A percentile compares a stretch with the other conserved stretches of the same genome.
Evolutionary conservation across 1,140 invertebrate species (phyloP).

Genomic region (Meloidogyne exigua): DNA sequence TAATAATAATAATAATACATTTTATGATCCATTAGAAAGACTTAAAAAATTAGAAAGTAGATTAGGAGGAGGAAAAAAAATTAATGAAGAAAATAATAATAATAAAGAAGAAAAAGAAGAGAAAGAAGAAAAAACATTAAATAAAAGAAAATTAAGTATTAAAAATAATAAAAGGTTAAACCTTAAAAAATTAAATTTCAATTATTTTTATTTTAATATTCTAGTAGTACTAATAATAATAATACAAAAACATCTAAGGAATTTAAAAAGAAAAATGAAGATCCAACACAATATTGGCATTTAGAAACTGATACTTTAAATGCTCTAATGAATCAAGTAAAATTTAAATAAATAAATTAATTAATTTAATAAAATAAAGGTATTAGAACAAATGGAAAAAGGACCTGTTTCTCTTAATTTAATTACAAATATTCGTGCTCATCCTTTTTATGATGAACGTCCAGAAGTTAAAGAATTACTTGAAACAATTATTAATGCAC

Average conservation of each 20-base stretch:
- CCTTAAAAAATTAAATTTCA: no score
- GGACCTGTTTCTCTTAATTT: slow-evolving; percentile 60
- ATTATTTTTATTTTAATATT: no score
- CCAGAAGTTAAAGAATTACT: slow-evolving; percentile 63
- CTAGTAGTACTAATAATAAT: no score
- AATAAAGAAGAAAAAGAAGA: neutral
- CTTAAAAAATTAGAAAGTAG: slow-evolving; percentile 56
- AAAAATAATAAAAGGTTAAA: slow-evolving; percentile 1
- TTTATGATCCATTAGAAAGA: slow-evolving; percentile 61
- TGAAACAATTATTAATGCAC: slow-evolving; percentile 60
- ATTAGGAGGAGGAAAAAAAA: slow-evolving; percentile 33
- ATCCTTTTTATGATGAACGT: slow-evolving; percentile 57
- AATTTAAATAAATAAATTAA: neutral
- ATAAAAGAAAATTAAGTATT: neutral
- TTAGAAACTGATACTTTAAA: slow-evolving; percentile 60
- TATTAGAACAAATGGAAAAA: slow-evolving; percentile 63
- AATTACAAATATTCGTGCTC: slow-evolving; percentile 56
- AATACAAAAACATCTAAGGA: no score
- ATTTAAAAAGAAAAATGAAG: neutral
- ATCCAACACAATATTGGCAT: slow-evolving; percentile 37
- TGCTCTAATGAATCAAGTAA: slow-evolving; percentile 59
- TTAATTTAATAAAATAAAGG: slow-evolving; percentile 30
- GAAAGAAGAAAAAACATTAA: neutral
- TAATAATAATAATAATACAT: slow-evolving; percentile 31
- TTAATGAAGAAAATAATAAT: neutral